Conservation (phyloP, 2,888 invertebrate genomes). For the Drosophila niveifrons region DNA sequence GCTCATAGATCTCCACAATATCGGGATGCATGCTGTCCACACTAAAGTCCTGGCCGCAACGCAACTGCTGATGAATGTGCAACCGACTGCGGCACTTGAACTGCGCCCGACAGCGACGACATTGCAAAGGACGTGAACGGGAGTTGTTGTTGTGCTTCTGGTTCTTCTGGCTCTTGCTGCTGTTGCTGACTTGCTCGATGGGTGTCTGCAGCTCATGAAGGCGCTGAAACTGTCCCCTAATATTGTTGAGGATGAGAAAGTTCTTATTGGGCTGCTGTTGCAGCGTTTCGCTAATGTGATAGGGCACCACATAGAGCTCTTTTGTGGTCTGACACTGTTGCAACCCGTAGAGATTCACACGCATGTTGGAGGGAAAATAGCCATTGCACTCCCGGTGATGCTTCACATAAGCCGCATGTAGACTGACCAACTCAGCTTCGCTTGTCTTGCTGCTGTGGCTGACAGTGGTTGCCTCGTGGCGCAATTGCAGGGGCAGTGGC, state of each 20-base stretch:
- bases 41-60: slow-evolving; percentile 66
- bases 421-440: slow-evolving; percentile 48
- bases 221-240: slow-evolving; percentile 58
- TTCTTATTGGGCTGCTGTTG: slow-evolving; percentile 63
- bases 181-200: not conserved
- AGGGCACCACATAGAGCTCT: slow-evolving; percentile 64
- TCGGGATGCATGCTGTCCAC: slow-evolving; percentile 69
- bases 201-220: slow-evolving; percentile 53
- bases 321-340: slow-evolving; percentile 65
- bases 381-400: slow-evolving; percentile 62
- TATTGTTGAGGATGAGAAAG: slow-evolving; percentile 62
- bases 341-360: slow-evolving; percentile 59
- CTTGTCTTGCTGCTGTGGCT: slow-evolving; percentile 14
- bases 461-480: slow-evolving; percentile 8
- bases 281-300: slow-evolving; percentile 65
- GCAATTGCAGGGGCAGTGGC: slow-evolving; percentile 55
- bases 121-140: slow-evolving; percentile 29
- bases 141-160: not conserved
- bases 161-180: not conserved
- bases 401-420: slow-evolving; percentile 60
- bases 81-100: slow-evolving; percentile 53
- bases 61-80: slow-evolving; percentile 62
- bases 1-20: slow-evolving; percentile 66
- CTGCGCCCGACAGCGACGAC: slow-evolving; percentile 49
- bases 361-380: slow-evolving; percentile 66